Evolutionary conservation across 2,797 vertebrate genomes (phyloP), one percentile per base, ranked within the genome.

Genomic region (Clamator glandarius): DNA sequence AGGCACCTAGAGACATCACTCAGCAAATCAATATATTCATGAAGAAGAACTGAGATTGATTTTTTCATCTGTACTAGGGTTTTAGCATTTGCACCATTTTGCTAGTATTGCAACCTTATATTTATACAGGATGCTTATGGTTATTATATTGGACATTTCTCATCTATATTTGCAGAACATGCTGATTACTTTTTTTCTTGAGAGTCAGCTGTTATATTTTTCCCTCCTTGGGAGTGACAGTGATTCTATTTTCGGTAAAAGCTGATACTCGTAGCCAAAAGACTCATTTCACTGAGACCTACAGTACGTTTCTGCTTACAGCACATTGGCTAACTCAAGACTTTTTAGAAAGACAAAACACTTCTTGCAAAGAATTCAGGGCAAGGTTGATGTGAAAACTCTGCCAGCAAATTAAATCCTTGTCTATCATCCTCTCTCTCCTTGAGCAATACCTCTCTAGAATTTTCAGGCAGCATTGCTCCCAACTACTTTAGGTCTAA

Each of bases 71-170:
- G 39, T 62, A 25, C 25, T 55, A 59, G 6, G 66, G 46, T 21
- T 82, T 92, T 82, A 89, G 51, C 63, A 89, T 84, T 90, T 73
- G 81, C 63, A 51, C 59, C 33, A 31, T 59, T 93, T 66, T 93
- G 92, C 83, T 88, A 64, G 66, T 86, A 64, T 50, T 92, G 87
- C 94, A 96, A 79, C 48, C 55, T 48, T 89, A 8, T 25, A 78
- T 74, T n/a, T 36, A 74, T 57, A 16, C 74, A 79, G 92, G 95
- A 79, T 82, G 70, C 83, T 95, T 82, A 70, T 8, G 19, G 90
- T 89, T 72, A 92, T 93, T 95, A 73, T 44, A 93, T 67, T 73
- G 89, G 92, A 82, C 92, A 89, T 90, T 94, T 92, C 77, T 95
- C 92, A 96, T 95, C 74, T 82, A 29, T 93, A 85, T 67, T 89